Percentiles rank a stretch among this genome's conserved stretches.
phyloP scores from a whole-genome alignment of 2,888 invertebrate species.

The Drosophila formosana region DNA sequence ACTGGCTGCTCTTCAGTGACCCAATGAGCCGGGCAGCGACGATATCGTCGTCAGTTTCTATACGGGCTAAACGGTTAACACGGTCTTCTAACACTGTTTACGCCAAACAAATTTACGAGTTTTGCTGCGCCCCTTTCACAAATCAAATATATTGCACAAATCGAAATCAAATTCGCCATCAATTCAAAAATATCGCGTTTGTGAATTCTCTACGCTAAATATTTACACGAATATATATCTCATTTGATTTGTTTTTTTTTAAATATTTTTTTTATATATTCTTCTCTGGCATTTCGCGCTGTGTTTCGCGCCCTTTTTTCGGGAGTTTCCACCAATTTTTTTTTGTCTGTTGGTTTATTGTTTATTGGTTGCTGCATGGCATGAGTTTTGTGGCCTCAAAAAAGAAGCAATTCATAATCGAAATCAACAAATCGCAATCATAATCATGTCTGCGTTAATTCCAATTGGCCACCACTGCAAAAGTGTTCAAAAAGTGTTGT shows the following conservation, averaged over 20 bases:
- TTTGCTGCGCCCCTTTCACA: background rate
- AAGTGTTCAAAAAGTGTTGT: conserved; percentile 26
- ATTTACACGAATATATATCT: background rate
- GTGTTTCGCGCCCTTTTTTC: conserved; percentile 24
- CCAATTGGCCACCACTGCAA: conserved; percentile 34
- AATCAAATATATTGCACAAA: background rate
- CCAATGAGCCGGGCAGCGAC: conserved; percentile 63
- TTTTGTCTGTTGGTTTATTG: conserved; percentile 29
- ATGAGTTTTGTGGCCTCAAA: conserved; percentile 21
- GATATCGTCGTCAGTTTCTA: conserved; percentile 50
- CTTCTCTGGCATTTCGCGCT: conserved; percentile 23
- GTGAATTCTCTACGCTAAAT: conserved; percentile 9
- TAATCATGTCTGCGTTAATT: conserved; percentile 19
- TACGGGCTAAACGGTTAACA: conserved; percentile 12
- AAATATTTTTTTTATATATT: conserved; percentile 31
- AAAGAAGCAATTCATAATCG: background rate
- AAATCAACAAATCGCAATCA: conserved; percentile 20
- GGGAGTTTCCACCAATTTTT: conserved; percentile 1
- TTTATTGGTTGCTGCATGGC: conserved; percentile 38
- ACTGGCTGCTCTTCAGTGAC: conserved; percentile 57
- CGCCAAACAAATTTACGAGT: conserved; percentile 9
- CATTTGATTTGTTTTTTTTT: background rate
- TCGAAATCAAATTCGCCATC: background rate
- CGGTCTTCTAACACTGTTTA: conserved; percentile 9
- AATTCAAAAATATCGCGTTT: background rate